phyloP scores from a whole-genome alignment of 2,113 vertebrate genomes.

The Pomatorhinus ruficollis region DNA sequence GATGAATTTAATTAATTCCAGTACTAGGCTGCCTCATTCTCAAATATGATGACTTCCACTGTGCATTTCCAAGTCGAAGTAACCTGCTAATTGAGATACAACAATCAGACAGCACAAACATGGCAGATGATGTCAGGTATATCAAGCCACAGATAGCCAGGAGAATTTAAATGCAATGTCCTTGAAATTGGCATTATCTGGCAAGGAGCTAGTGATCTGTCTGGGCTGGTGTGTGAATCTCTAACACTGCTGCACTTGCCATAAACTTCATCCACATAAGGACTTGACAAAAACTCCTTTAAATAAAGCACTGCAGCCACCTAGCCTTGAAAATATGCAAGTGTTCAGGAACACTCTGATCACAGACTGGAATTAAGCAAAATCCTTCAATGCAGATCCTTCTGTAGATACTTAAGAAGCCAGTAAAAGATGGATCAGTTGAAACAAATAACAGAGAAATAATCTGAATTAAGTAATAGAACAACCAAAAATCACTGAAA shows the following conservation, averaged over 20 bases:
- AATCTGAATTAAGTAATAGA: background rate
- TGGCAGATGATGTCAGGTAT: background rate
- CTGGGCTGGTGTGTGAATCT: background rate
- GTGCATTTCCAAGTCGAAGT: background rate
- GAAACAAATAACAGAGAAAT: background rate
- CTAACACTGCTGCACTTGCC: background rate
- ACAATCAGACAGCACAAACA: background rate
- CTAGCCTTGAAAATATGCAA: constrained; percentile 61
- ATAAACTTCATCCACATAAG: background rate
- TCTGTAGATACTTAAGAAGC: background rate
- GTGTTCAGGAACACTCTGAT: background rate
- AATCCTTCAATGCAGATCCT: background rate
- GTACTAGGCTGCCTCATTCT: background rate
- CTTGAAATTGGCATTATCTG: background rate
- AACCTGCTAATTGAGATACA: background rate
- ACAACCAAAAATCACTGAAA: background rate
- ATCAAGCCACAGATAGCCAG: background rate
- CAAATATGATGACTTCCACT: background rate
- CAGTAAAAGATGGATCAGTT: background rate
- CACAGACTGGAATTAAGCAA: background rate
- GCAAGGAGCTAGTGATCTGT: background rate
- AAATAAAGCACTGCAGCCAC: constrained; percentile 60
- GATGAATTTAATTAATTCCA: background rate
- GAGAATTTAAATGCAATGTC: background rate
- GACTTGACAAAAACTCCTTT: background rate